Evolutionary conservation across 2,113 vertebrate genomes (phyloP).

Genomic region (Ctenodactylus gundi): DNA sequence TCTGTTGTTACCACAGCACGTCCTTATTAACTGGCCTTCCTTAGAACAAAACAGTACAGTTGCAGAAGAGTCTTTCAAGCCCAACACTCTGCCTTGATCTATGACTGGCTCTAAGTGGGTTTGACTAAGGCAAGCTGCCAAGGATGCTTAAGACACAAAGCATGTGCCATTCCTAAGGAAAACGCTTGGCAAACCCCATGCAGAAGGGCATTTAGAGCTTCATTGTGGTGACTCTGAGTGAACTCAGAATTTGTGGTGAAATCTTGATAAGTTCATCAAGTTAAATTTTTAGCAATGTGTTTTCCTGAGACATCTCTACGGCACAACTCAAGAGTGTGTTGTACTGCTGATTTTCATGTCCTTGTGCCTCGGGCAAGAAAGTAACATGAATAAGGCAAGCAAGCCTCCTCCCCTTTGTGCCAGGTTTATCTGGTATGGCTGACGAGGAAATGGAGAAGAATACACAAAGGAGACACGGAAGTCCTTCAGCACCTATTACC

Average conservation of each 20-base stretch:
- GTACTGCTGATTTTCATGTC: neutral
- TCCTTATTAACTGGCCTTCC: neutral
- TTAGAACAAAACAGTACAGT: neutral
- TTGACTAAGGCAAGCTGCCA: neutral
- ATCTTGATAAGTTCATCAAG: neutral
- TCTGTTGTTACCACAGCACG: neutral
- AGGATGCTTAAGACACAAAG: neutral
- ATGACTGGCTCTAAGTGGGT: neutral
- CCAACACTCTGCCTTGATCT: neutral
- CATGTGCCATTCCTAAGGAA: neutral
- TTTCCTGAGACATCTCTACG: neutral
- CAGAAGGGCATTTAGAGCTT: neutral
- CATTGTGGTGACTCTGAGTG: neutral
- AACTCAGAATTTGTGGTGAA: neutral
- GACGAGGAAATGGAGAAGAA: neutral
- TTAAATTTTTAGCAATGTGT: neutral
- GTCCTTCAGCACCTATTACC: neutral
- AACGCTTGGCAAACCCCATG: neutral
- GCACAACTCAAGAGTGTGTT: neutral
- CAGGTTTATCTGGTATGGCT: neutral
- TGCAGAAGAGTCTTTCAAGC: neutral
- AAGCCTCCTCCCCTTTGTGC: rapidly evolving
- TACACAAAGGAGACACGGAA: neutral
- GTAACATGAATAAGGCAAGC: neutral
- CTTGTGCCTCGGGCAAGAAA: neutral